Evolutionary conservation across 2,797 vertebrate genomes (phyloP).

Genomic region (Danio choprae): DNA sequence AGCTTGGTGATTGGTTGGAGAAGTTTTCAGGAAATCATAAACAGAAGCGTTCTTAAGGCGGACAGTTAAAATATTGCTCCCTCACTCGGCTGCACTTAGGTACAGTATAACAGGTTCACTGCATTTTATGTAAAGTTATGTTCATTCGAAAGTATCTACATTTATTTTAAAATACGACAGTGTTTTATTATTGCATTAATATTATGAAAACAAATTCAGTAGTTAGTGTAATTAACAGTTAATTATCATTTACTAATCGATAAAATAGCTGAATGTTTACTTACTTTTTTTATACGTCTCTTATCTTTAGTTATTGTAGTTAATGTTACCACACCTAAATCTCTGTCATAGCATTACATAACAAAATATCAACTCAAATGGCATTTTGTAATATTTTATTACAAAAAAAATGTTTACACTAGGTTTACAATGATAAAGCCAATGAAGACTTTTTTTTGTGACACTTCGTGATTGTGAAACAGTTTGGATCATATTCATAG

Average conservation of each 20-base stretch:
- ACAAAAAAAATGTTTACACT: neutral
- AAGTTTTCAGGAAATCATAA: constrained; percentile 57
- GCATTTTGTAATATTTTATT: neutral
- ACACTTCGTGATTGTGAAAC: neutral
- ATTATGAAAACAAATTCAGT: neutral
- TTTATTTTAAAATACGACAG: neutral
- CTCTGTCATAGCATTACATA: neutral
- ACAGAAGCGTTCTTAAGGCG: constrained; percentile 60
- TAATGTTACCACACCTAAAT: constrained; percentile 12
- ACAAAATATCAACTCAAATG: neutral
- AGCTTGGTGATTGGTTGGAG: constrained; percentile 53
- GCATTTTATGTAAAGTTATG: neutral
- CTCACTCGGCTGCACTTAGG: constrained; percentile 27
- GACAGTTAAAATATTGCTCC: constrained; percentile 44
- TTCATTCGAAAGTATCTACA: neutral
- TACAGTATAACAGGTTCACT: neutral
- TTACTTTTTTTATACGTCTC: constrained; percentile 1
- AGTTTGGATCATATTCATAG: neutral
- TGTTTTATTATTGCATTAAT: too few relatives aligned
- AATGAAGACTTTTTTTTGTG: neutral
- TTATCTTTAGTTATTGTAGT: constrained; percentile 11
- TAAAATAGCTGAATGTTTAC: neutral
- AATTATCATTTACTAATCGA: constrained; percentile 5
- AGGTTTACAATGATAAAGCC: neutral
- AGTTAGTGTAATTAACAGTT: neutral